Base-by-base conservation (phyloP, 1,140 invertebrate genomes). In the Dendroctonus ponderosae region DNA sequence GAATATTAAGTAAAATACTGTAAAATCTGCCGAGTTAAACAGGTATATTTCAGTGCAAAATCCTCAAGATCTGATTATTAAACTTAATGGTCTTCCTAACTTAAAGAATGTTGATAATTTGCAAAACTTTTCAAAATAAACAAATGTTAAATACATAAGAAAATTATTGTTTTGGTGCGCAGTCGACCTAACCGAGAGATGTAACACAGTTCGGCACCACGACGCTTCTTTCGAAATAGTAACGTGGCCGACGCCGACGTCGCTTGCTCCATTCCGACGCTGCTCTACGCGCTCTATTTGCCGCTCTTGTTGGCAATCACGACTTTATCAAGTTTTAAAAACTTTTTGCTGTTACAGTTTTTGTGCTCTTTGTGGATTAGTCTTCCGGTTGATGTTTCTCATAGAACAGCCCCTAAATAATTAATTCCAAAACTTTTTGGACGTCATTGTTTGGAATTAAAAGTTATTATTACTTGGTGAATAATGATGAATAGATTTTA, bases 221-320 rank as follows among this genome's bases (percentile, higher is more conserved):
- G 57, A 37, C 48, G 60, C 60, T 62, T 62, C 49, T 62, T 62
- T 26, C n/a, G 48, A 52, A 50, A 62, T 52, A 62, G 60, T 57
- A 68, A 38, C 56, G 67, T 60, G 62, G 52, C 60, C 43, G 54
- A 42, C 70, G 68, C 63, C 54, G 48, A 43, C 56, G 54, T 40
- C 44, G 48, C 46, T 44, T 43, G 41, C 38, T 15, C 12, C 43
- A 11, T 59, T 26, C 44, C 9, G 44, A 26, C 60, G 66, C 38
- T 50, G 46, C n/a, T 44, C 11, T 14, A 43, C 14, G 53, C 39
- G 7, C 15, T 14, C 37, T 39, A 26, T 26, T 26, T 26, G 26
- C 26, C 26, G 26, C 26, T 39, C 38, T 11, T 11, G 14, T 9
- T 43, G 44, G 61, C 52, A 8, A 50, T 62, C 15, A 52, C 44